Evolutionary conservation across 2,113 vertebrate species (phyloP).

Genomic region (Fregetta grallaria): DNA sequence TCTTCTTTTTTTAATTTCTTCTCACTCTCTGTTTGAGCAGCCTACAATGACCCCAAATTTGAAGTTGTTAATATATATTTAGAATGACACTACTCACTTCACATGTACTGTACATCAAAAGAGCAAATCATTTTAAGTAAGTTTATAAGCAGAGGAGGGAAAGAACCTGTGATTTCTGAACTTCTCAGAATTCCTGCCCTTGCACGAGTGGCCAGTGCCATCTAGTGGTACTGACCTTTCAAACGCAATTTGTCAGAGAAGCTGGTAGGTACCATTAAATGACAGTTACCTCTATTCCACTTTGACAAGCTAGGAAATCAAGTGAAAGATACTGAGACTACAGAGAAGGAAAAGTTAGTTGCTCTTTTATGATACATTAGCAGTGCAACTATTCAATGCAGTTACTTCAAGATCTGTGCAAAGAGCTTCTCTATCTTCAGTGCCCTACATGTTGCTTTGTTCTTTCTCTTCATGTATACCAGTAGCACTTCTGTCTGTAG

Average conservation of each 20-base stretch:
- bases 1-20: constrained; percentile 87
- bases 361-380: background rate
- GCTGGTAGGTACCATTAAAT: background rate
- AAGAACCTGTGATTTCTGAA: background rate
- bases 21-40: constrained; percentile 80
- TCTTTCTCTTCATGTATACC: background rate
- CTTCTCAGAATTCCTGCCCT: background rate
- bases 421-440: background rate
- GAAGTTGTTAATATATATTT: background rate
- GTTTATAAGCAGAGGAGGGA: background rate
- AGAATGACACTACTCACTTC: background rate
- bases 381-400: background rate
- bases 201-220: background rate
- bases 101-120: fast-evolving
- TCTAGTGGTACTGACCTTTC: background rate
- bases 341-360: background rate
- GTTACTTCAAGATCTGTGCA: background rate
- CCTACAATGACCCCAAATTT: constrained; percentile 61
- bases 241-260: background rate
- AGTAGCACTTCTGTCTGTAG: fast-evolving
- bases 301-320: background rate
- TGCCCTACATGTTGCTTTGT: background rate
- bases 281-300: background rate
- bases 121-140: background rate
- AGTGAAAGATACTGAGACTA: fast-evolving